Evolutionary conservation across 2,888 invertebrate genomes (phyloP).

Genomic region (Hermodice carunculata): DNA sequence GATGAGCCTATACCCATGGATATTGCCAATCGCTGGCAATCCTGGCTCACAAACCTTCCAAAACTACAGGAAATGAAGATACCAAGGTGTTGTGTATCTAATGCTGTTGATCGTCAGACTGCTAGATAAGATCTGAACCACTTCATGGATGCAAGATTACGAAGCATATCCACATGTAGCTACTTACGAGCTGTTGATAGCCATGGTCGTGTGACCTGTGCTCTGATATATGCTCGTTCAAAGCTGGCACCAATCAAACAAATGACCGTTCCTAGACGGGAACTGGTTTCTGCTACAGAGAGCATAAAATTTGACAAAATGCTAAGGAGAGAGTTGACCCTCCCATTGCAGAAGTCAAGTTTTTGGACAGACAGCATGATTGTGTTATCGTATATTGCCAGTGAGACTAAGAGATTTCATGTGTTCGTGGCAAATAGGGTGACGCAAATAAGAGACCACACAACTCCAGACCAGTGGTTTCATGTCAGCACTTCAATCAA

Average conservation of each 20-base stretch:
- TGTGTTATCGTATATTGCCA: not conserved
- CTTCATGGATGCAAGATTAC: not conserved
- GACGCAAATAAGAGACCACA: not conserved
- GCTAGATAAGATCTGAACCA: not conserved
- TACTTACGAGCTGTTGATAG: not conserved
- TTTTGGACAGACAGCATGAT: conserved; percentile 1
- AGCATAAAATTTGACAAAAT: not conserved
- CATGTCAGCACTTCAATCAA: not conserved
- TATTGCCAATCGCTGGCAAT: not conserved
- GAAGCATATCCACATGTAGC: not conserved
- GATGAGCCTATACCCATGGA: not conserved
- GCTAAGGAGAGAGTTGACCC: not conserved
- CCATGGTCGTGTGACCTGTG: not conserved
- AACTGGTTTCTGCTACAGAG: not conserved
- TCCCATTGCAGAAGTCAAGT: not conserved
- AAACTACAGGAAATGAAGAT: not conserved
- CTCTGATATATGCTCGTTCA: not conserved
- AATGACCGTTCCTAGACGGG: not conserved
- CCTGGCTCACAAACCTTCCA: not conserved
- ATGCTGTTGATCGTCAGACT: not conserved
- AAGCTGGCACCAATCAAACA: conserved; percentile 1
- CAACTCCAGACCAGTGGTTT: not conserved
- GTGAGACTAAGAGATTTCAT: not conserved
- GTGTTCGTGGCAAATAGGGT: conserved; percentile 10
- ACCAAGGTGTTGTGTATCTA: not conserved